These are phyloP conservation scores for Macrostomum lignano DNA, from an alignment of 1,140 invertebrate species.

Conservation along the genomic window DNA sequence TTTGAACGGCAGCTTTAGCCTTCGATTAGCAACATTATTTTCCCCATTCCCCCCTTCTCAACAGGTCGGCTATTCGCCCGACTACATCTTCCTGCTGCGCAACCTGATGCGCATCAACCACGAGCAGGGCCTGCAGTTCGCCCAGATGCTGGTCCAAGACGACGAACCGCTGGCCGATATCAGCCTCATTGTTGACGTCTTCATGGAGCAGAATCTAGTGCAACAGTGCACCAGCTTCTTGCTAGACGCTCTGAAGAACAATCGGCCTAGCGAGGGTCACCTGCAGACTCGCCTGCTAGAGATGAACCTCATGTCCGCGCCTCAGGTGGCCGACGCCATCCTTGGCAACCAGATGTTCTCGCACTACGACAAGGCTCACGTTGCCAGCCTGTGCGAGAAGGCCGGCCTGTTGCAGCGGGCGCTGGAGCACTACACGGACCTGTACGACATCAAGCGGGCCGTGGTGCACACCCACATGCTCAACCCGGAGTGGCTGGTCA, in stretches of 20 bases:
- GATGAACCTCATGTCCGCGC: conserved; percentile 94
- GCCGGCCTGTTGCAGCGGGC: conserved; percentile 69
- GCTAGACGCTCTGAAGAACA: conserved; percentile 88
- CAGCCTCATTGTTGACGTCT: conserved; percentile 98
- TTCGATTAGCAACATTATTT: no score
- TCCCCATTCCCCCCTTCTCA: no score
- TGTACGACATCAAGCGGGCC: conserved; percentile 94
- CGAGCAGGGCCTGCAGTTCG: conserved; percentile 44
- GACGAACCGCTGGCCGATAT: conserved; percentile 85
- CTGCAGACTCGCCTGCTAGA: conserved; percentile 80
- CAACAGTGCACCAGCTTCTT: conserved; percentile 94
- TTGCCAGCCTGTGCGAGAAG: conserved; percentile 94
- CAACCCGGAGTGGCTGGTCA: conserved; percentile 78
- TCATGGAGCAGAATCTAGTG: conserved; percentile 95
- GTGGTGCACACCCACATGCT: conserved; percentile 84
- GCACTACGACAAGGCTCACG: conserved; percentile 82
- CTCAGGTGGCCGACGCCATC: conserved; percentile 95
- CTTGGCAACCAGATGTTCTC: conserved; percentile 97
- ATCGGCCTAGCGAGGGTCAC: conserved; percentile 68
- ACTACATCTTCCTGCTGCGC: conserved; percentile 76
- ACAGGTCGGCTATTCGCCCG: conserved; percentile 87
- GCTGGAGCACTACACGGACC: conserved; percentile 41
- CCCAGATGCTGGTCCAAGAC: conserved; percentile 67
- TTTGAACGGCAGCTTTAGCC: no score
- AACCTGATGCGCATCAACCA: conserved; percentile 91